phyloP scores from a whole-genome alignment of 2,888 invertebrate genomes.

The Adineta ricciae region DNA sequence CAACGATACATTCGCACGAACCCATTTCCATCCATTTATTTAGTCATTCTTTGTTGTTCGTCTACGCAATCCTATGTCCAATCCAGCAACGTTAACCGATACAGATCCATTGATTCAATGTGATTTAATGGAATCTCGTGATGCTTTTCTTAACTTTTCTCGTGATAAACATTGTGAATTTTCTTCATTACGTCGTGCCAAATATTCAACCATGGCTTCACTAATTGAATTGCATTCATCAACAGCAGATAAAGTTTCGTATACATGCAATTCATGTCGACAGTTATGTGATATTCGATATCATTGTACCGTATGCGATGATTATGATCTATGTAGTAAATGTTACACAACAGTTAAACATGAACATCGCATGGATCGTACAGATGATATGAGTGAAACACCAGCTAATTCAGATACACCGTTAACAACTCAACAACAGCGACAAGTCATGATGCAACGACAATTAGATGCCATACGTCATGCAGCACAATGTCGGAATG shows the following conservation, averaged over 20 bases:
- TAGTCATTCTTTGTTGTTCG: slow-evolving; percentile 18
- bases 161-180: slow-evolving; percentile 98
- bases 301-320: slow-evolving; percentile 91
- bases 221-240: slow-evolving; percentile 95
- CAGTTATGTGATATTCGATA: slow-evolving; percentile 86
- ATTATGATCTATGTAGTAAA: slow-evolving; percentile 89
- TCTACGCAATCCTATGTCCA: slow-evolving; percentile 59
- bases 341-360: slow-evolving; percentile 90
- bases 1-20: no score
- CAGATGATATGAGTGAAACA: slow-evolving; percentile 13
- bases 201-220: slow-evolving; percentile 92
- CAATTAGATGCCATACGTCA: slow-evolving; percentile 57
- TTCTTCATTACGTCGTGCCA: slow-evolving; percentile 81
- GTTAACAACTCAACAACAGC: not conserved
- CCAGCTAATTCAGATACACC: slow-evolving; percentile 42
- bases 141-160: slow-evolving; percentile 93
- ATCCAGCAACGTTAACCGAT: slow-evolving; percentile 79
- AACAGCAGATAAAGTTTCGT: slow-evolving; percentile 91
- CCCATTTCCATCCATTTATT: not conserved
- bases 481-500: slow-evolving; percentile 92
- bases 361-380: slow-evolving; percentile 81
- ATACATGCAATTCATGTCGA: slow-evolving; percentile 95
- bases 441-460: not conserved
- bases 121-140: slow-evolving; percentile 98
- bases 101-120: slow-evolving; percentile 81